Conservation (phyloP, 2,113 vertebrate genomes). For the Falcunculus frontatus region DNA sequence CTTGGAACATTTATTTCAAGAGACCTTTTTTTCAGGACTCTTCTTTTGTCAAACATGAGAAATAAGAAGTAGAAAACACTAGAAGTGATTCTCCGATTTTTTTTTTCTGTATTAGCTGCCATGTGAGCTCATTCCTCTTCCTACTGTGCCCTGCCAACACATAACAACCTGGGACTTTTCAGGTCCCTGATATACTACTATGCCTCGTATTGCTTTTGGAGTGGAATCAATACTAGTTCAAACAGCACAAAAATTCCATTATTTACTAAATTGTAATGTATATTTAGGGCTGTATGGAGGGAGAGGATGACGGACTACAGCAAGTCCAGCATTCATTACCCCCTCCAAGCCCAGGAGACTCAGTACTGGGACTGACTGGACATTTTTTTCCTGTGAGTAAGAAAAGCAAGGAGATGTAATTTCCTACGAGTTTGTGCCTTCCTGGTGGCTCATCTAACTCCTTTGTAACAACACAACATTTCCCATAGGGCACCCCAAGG, state of each 20-base stretch:
- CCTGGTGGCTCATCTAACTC: neutral
- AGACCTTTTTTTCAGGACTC: neutral
- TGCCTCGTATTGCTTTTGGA: neutral
- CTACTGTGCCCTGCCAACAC: neutral
- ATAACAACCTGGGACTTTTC: neutral
- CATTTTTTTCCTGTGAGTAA: neutral
- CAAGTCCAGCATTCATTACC: neutral
- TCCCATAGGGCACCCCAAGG: neutral
- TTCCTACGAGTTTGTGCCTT: neutral
- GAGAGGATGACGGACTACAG: neutral
- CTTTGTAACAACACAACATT: neutral
- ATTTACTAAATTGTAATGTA: neutral
- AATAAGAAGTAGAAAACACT: neutral
- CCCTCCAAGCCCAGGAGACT: neutral
- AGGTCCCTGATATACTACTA: fast-evolving
- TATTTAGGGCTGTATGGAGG: neutral
- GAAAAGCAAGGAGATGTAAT: neutral
- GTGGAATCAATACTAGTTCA: neutral
- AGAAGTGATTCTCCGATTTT: neutral
- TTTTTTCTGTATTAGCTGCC: neutral
- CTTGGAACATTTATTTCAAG: neutral
- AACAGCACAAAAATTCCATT: neutral
- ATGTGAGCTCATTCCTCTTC: neutral
- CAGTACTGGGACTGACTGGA: neutral
- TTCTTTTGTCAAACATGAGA: neutral